Percentiles rank a stretch among this genome's conserved stretches.
phyloP scores from a whole-genome alignment of 2,797 vertebrate genomes.

The Masticophis lateralis region DNA sequence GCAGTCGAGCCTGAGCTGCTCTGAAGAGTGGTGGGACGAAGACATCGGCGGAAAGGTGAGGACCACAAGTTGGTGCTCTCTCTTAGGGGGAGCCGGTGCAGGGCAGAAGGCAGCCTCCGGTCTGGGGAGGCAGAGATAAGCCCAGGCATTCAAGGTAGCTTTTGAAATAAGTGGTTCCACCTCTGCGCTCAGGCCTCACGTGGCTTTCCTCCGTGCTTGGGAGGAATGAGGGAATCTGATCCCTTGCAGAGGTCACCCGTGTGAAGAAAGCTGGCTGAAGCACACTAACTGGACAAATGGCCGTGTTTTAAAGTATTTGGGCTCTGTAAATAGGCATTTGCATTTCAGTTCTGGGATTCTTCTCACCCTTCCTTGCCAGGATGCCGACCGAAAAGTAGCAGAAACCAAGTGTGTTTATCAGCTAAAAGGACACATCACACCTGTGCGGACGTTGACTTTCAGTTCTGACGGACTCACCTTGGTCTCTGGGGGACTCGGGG shows the following conservation, averaged over 20 bases:
- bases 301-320: background rate
- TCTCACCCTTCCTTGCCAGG: slow-evolving; percentile 62
- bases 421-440: slow-evolving; percentile 91
- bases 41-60: slow-evolving; percentile 77
- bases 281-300: background rate
- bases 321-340: no score
- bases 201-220: background rate
- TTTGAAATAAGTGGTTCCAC: background rate
- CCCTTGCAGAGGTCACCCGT: background rate
- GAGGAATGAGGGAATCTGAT: background rate
- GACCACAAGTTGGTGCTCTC: background rate
- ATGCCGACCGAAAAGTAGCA: slow-evolving; percentile 61
- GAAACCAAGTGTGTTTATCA: slow-evolving; percentile 85
- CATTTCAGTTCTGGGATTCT: background rate
- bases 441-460: slow-evolving; percentile 87
- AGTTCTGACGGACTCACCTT: slow-evolving; percentile 90
- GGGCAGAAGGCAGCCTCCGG: background rate
- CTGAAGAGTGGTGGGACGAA: slow-evolving; percentile 88
- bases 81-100: background rate
- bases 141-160: background rate
- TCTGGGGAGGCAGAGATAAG: background rate
- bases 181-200: background rate
- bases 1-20: slow-evolving; percentile 70
- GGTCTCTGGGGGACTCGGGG: slow-evolving; percentile 91
- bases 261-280: background rate